These are phyloP conservation scores for Leuciscus waleckii DNA, from an alignment of 2,797 vertebrate genomes.

Conservation along the genomic window DNA sequence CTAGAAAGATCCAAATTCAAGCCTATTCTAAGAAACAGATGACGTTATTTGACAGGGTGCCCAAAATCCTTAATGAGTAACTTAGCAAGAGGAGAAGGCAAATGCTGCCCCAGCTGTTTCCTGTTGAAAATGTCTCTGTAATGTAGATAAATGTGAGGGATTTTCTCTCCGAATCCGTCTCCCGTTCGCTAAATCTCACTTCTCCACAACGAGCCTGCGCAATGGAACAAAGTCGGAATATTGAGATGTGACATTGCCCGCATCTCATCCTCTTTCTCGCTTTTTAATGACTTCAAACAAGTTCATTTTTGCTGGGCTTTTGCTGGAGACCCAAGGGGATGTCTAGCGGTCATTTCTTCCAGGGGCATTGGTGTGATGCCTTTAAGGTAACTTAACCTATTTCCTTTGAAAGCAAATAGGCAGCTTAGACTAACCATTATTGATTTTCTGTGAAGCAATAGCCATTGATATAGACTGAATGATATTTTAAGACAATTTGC, in stretches of 20 bases:
- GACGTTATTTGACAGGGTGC: conserved; percentile 98
- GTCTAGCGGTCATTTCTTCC: conserved; percentile 94
- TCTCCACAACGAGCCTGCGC: conserved; percentile 98
- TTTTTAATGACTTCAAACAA: conserved; percentile 99
- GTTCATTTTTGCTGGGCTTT: conserved; percentile 94
- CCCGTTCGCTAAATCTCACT: conserved; percentile 99
- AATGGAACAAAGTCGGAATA: conserved; percentile 99
- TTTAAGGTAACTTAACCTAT: conserved; percentile 96
- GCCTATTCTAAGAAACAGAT: conserved; percentile 84
- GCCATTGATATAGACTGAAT: neutral
- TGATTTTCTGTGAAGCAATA: conserved; percentile 45
- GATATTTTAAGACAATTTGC: neutral
- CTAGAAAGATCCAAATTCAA: conserved; percentile 82
- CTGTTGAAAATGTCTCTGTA: conserved; percentile 99
- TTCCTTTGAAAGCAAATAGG: conserved; percentile 84
- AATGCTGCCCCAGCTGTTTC: conserved; percentile 99
- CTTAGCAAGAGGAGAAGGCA: conserved; percentile 98
- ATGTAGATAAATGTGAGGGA: conserved; percentile 99
- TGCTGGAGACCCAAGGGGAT: conserved; percentile 96
- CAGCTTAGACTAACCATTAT: conserved; percentile 73
- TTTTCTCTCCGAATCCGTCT: conserved; percentile 99
- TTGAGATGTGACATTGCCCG: conserved; percentile 99
- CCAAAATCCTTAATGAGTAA: conserved; percentile 99
- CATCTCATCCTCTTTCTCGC: conserved; percentile 90
- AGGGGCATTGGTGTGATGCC: conserved; percentile 98